Evolutionary conservation across 64 coral and sea anemone species (phyloP).

Genomic region (Montipora sp.): DNA sequence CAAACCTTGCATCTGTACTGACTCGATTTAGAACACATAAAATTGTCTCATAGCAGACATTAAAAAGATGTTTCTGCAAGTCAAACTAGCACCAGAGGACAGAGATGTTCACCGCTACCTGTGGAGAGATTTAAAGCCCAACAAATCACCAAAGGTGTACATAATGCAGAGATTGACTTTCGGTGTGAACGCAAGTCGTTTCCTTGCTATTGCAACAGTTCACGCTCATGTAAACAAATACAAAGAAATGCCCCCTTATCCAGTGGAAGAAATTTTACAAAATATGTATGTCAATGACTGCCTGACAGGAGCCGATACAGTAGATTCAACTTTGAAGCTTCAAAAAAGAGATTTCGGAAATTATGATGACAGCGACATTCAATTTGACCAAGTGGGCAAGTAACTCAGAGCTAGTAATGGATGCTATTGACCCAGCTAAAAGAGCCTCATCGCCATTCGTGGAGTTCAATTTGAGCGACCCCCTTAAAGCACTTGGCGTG

Average conservation of each 20-base stretch:
- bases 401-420: constrained; percentile 33
- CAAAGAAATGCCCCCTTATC: background rate
- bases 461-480: constrained; percentile 3
- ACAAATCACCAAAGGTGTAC: constrained; percentile 4
- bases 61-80: constrained; percentile 51
- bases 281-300: constrained; percentile 4
- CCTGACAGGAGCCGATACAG: background rate
- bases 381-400: constrained; percentile 44
- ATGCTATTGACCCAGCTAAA: background rate
- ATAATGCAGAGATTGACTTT: background rate
- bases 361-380: constrained; percentile 10
- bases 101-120: constrained; percentile 35
- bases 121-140: constrained; percentile 29
- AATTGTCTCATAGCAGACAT: constrained; percentile 35
- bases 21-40: constrained; percentile 21
- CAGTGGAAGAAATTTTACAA: constrained; percentile 9
- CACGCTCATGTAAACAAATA: background rate
- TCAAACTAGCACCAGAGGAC: constrained; percentile 38
- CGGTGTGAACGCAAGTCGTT: background rate
- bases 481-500: constrained; percentile 50
- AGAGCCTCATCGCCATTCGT: constrained; percentile 34
- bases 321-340: background rate
- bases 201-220: background rate
- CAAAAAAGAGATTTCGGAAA: background rate
- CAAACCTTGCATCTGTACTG: constrained; percentile 28